Base-by-base conservation (phyloP, 2,113 vertebrate genomes). In the Porphyrio hochstetteri region DNA sequence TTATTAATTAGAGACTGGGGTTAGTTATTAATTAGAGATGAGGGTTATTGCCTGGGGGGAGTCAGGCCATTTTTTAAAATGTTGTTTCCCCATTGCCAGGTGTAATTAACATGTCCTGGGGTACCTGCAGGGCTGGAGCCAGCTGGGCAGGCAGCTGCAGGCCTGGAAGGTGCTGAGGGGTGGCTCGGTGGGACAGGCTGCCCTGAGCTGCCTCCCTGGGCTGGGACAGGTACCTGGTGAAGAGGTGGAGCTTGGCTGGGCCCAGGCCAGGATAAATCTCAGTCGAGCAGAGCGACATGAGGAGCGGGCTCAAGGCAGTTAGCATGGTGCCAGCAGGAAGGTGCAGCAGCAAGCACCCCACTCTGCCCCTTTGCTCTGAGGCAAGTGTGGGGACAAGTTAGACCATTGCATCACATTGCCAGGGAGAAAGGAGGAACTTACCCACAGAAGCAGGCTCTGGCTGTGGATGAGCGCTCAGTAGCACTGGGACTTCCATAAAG, bases 211-310 rank as follows among this genome's bases (percentile, higher is more conserved):
- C 42, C 42, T 44, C 42, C 42, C 42, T 16, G 42, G 42, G 42
- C 42, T 5, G 2, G 4, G 48, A 65, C 56, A 24, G 27, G 5
- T 24, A 12, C 36, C 46, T 23, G 68, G 35, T 0, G 9, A n/a
- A 68, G 36, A 52, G 53, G 44, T 5, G 33, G 12, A 44, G 10
- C 55, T n/a, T 2, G 40, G 44, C 48, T 25, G 29, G n/a, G 10
- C 48, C 29, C 8, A 24, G 48, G 40, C 3, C 2, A 38, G 68
- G 60, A 24, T 55, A n/a, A 74, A 48, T 15, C 53, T n/a, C 75
- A 10, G 38, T 10, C 0, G 1, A 14, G 17, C 33, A 33, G 23
- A 46, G 56, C 4, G 2, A 38, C 2, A 0, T 1, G 2, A 64
- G 65, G 42, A 64, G 57, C 4, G 3, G 5, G 38, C n/a, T 18